Conservation (phyloP, 2,888 invertebrate genomes). For the Nysson spinosus region DNA sequence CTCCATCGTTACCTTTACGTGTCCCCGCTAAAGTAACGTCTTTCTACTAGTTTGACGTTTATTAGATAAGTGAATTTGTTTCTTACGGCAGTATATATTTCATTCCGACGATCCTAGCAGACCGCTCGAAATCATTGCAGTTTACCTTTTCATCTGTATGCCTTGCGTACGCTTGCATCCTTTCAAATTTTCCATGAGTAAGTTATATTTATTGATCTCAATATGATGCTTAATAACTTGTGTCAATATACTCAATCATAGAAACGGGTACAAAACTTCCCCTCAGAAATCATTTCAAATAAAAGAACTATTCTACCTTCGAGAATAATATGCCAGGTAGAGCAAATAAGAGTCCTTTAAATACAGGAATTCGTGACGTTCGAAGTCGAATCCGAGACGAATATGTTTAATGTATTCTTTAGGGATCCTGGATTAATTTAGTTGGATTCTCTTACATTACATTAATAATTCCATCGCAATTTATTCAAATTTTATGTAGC, state of each 20-base stretch:
- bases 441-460: no score
- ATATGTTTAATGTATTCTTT: no score
- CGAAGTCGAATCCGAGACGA: no score
- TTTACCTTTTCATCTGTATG: constrained; percentile 55
- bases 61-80: constrained; percentile 46
- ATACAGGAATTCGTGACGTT: no score
- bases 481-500: no score
- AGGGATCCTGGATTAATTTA: no score
- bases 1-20: constrained; percentile 33
- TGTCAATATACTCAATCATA: constrained; percentile 30
- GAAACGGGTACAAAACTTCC: constrained; percentile 2
- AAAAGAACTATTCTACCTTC: no score
- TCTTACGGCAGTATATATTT: constrained; percentile 34
- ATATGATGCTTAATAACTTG: constrained; percentile 48
- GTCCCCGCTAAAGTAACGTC: constrained; percentile 50
- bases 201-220: constrained; percentile 61
- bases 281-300: not conserved
- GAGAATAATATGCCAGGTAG: no score
- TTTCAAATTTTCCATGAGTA: constrained; percentile 61
- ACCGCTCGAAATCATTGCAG: constrained; percentile 22
- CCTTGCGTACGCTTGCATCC: constrained; percentile 51
- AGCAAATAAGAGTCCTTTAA: no score
- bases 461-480: no score
- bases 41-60: constrained; percentile 59
- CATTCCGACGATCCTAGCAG: constrained; percentile 12